Conservation (phyloP, 1,140 invertebrate species). For the Subanguina moxae region DNA sequence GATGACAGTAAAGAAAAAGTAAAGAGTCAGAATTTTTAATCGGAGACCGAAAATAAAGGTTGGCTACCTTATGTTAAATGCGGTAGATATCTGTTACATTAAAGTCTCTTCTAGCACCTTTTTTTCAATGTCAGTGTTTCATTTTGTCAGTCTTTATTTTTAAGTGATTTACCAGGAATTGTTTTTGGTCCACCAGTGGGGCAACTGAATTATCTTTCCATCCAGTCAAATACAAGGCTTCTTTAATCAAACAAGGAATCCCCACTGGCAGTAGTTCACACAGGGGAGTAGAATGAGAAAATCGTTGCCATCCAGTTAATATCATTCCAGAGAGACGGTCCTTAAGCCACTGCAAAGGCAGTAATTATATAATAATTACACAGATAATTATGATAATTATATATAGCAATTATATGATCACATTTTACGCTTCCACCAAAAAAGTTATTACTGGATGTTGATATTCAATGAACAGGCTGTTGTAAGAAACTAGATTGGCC, state of each 20-base stretch:
- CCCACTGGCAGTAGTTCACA: slow-evolving; percentile 79
- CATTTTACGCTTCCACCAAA: too few species aligned
- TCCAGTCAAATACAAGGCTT: slow-evolving; percentile 21
- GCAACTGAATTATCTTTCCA: slow-evolving; percentile 9
- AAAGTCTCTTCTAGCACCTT: too few species aligned
- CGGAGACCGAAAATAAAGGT: too few species aligned
- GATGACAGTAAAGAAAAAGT: too few species aligned
- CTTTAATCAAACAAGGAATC: slow-evolving; percentile 69
- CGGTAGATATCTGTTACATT: too few species aligned
- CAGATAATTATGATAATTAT: neutral
- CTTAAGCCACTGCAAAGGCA: slow-evolving; percentile 32
- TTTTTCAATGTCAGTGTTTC: too few species aligned
- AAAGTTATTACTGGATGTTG: too few species aligned
- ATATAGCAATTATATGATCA: too few species aligned
- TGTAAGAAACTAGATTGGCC: slow-evolving; percentile 42
- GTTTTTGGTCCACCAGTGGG: neutral
- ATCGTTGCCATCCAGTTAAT: slow-evolving; percentile 61
- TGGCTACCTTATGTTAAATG: too few species aligned
- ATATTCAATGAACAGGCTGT: slow-evolving; percentile 26
- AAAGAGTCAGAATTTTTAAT: too few species aligned
- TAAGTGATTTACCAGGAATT: neutral
- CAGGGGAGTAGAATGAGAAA: slow-evolving; percentile 82
- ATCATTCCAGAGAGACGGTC: slow-evolving; percentile 28
- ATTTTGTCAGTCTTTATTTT: too few species aligned
- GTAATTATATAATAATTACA: neutral